phyloP scores from a whole-genome alignment of 2,113 vertebrate genomes.

The Alces alces region DNA sequence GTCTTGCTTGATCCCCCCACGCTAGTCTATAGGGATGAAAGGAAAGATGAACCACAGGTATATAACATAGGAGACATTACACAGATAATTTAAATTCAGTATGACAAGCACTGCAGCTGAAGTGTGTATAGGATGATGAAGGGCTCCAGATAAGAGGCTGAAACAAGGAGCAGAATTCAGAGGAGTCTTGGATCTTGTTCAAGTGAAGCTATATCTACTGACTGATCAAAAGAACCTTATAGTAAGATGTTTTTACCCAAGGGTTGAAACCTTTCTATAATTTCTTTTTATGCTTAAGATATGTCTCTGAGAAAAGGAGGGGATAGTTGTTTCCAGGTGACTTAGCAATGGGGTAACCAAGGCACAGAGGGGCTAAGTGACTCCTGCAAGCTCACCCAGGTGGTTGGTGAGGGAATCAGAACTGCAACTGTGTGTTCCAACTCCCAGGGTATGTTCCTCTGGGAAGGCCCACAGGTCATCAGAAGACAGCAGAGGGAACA shows the following conservation, averaged over 20 bases:
- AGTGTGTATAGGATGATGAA: not conserved
- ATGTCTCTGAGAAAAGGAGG: not conserved
- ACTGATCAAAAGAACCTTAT: not conserved
- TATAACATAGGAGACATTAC: not conserved
- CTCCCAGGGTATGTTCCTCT: not conserved
- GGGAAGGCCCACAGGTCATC: not conserved
- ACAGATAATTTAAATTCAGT: not conserved
- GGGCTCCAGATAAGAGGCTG: not conserved
- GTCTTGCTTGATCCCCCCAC: not conserved
- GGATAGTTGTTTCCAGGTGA: not conserved
- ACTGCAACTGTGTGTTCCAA: not conserved
- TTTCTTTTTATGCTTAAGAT: not conserved
- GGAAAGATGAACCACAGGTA: not conserved
- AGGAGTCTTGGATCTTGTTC: not conserved
- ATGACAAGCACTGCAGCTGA: too few species aligned
- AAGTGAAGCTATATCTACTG: not conserved
- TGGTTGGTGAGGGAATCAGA: not conserved
- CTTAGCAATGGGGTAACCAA: not conserved
- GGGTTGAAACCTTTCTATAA: not conserved
- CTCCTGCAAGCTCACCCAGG: not conserved
- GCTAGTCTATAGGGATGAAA: not conserved
- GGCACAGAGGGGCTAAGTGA: not conserved
- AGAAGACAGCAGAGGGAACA: not conserved
- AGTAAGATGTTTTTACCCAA: not conserved
- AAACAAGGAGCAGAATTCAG: not conserved